Evolutionary conservation across 2,113 vertebrate species (phyloP).

Genomic region (Progne subis): DNA sequence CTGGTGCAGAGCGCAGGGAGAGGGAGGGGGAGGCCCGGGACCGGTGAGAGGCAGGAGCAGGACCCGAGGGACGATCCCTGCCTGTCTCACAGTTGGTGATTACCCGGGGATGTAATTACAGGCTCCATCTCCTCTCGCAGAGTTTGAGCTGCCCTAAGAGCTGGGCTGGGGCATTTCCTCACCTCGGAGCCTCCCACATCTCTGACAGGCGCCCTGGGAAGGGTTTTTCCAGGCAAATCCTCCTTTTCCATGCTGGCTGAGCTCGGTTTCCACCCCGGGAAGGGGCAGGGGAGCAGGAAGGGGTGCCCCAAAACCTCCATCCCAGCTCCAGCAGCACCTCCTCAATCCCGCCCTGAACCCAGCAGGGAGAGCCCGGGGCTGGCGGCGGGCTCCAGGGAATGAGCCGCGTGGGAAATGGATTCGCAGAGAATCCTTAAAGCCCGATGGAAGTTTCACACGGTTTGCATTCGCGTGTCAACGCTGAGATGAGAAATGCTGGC

Average conservation of each 20-base stretch:
- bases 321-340: not conserved
- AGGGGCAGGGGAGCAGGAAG: not conserved
- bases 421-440: not conserved
- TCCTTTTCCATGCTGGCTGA: not conserved
- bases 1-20: not conserved
- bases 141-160: not conserved
- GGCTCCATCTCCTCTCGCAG: not conserved
- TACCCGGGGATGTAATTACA: not conserved
- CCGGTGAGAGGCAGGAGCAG: not conserved
- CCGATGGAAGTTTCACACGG: not conserved
- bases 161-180: not conserved
- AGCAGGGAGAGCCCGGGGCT: not conserved
- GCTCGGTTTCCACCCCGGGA: not conserved
- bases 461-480: not conserved
- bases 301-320: not conserved
- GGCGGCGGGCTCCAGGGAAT: not conserved
- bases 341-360: fast-evolving
- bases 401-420: not conserved
- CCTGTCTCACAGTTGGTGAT: not conserved
- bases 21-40: not conserved
- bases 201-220: not conserved
- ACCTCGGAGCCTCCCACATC: not conserved
- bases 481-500: not conserved
- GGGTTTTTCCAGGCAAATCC: not conserved
- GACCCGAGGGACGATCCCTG: not conserved